Evolutionary conservation across 2,888 invertebrate species (phyloP).

Genomic region (Tenthredo livida): DNA sequence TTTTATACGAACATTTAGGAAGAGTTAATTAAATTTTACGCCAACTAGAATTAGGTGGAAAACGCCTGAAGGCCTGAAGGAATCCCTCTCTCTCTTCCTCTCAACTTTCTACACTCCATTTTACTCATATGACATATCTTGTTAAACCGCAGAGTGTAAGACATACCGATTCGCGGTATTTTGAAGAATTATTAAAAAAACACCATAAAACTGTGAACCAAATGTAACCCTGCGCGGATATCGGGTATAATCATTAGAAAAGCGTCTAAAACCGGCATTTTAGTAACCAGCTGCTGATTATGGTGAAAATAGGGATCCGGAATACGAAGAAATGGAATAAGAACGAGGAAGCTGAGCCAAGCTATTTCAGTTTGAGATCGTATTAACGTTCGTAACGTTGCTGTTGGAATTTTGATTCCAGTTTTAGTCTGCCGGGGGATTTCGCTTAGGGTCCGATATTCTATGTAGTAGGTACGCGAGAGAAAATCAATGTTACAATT

Average conservation of each 20-base stretch:
- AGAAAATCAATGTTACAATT: constrained; percentile 29
- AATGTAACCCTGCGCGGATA: too few relatives aligned
- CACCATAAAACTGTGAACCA: too few relatives aligned
- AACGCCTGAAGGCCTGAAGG: not conserved
- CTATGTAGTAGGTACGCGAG: not conserved
- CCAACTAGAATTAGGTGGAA: not conserved
- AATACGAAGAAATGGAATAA: not conserved
- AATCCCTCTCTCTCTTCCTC: too few relatives aligned
- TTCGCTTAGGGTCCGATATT: not conserved
- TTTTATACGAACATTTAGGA: not conserved
- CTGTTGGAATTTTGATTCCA: not conserved
- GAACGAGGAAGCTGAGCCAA: not conserved
- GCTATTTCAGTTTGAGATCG: not conserved
- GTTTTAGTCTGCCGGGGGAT: not conserved
- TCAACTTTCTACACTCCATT: not conserved
- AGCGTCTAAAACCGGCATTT: not conserved
- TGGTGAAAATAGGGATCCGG: not conserved
- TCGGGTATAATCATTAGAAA: too few relatives aligned
- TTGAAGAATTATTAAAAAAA: too few relatives aligned
- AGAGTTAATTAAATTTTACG: not conserved
- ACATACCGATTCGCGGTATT: too few relatives aligned
- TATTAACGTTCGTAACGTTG: not conserved
- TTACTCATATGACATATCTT: not conserved
- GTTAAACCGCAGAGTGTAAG: too few relatives aligned
- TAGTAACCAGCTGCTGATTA: not conserved